Conservation (phyloP, 2,888 invertebrate genomes). For the Drosophila formosana region DNA sequence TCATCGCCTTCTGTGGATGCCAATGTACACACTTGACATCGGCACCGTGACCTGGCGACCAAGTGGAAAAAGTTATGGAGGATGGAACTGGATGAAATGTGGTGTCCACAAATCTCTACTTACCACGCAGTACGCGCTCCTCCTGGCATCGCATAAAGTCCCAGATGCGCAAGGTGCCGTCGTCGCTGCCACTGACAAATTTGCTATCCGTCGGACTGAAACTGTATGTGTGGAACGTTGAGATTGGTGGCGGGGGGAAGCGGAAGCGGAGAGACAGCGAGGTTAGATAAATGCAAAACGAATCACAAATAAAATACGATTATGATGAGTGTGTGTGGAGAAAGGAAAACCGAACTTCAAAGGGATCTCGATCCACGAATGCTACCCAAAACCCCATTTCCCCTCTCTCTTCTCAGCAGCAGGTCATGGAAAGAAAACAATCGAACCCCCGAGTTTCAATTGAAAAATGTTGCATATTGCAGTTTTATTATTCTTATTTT, state of each 20-base stretch:
- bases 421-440: constrained; percentile 70
- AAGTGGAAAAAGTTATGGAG: neutral
- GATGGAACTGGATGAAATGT: neutral
- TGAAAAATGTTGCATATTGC: constrained; percentile 49
- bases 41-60: constrained; percentile 93
- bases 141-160: constrained; percentile 99
- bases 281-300: constrained; percentile 52
- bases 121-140: constrained; percentile 95
- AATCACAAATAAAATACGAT: constrained; percentile 48
- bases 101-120: constrained; percentile 44
- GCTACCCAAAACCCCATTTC: neutral
- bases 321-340: constrained; percentile 6
- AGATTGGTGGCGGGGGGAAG: neutral
- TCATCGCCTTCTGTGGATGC: constrained; percentile 99
- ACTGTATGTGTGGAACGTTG: constrained; percentile 86
- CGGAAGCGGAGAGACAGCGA: constrained; percentile 33
- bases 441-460: constrained; percentile 73
- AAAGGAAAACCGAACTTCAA: neutral
- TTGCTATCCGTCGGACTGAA: constrained; percentile 99
- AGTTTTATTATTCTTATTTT: constrained; percentile 54
- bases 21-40: constrained; percentile 99
- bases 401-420: constrained; percentile 3
- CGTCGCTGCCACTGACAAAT: constrained; percentile 99
- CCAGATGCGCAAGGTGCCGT: constrained; percentile 99
- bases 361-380: neutral